Conservation (phyloP, 2,888 invertebrate genomes). For the Caenorhabditis wallacei region DNA sequence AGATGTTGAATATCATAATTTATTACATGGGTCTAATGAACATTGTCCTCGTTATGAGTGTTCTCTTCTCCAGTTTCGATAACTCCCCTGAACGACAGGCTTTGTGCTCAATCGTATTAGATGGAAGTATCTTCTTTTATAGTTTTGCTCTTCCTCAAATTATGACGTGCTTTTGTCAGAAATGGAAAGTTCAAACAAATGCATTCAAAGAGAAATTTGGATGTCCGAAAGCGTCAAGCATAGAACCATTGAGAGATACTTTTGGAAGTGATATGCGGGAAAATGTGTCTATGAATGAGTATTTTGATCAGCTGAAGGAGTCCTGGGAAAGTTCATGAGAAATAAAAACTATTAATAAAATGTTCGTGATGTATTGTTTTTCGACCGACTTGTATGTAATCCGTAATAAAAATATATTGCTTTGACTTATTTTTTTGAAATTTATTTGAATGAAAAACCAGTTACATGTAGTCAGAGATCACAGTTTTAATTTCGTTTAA, state of each 20-base stretch:
- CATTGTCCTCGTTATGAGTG: slow-evolving; percentile 19
- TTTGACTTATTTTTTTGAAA: too few relatives aligned
- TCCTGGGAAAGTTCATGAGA: slow-evolving; percentile 42
- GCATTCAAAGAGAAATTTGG: slow-evolving; percentile 23
- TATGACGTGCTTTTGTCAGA: slow-evolving; percentile 40
- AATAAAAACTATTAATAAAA: slow-evolving; percentile 1
- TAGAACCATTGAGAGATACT: slow-evolving; percentile 33
- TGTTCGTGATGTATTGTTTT: neutral
- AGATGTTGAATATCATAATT: slow-evolving; percentile 43
- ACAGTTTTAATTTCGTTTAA: too few relatives aligned
- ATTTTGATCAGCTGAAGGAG: slow-evolving; percentile 42
- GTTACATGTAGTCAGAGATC: too few relatives aligned
- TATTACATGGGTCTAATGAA: slow-evolving; percentile 49
- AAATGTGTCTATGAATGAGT: slow-evolving; percentile 24
- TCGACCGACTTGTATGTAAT: neutral
- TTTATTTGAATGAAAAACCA: too few relatives aligned
- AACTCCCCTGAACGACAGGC: slow-evolving; percentile 40
- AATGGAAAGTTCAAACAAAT: slow-evolving; percentile 30
- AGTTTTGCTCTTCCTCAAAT: slow-evolving; percentile 48
- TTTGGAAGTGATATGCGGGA: slow-evolving; percentile 21
- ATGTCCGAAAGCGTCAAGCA: slow-evolving; percentile 1
- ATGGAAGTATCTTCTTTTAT: slow-evolving; percentile 37
- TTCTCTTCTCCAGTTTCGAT: slow-evolving; percentile 44
- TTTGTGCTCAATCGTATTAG: slow-evolving; percentile 10
- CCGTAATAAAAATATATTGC: too few relatives aligned